Conservation (phyloP, 2,797 vertebrate species). For the Apogon talboti region DNA sequence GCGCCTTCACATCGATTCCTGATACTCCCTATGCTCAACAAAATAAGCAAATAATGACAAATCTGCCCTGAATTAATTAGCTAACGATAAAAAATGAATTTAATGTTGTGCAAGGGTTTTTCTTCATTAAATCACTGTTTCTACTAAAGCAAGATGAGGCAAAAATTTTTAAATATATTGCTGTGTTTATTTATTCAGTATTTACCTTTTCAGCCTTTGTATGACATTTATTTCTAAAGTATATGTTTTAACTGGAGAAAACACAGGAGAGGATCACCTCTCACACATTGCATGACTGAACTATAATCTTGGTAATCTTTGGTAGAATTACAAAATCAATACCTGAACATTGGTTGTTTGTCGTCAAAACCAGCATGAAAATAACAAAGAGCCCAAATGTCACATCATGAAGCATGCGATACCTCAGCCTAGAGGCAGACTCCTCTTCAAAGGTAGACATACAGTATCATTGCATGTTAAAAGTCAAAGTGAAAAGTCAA, state of each 20-base stretch:
- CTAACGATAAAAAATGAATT: slow-evolving; percentile 20
- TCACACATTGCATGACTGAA: neutral
- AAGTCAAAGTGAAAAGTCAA: slow-evolving; percentile 63
- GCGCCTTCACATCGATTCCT: slow-evolving; percentile 64
- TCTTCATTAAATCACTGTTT: neutral
- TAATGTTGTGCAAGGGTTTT: slow-evolving; percentile 14
- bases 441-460: slow-evolving; percentile 37
- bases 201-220: neutral
- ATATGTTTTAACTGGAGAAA: neutral
- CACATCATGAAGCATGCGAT: slow-evolving; percentile 36
- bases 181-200: neutral
- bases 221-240: neutral
- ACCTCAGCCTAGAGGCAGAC: slow-evolving; percentile 45
- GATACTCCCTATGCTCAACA: slow-evolving; percentile 55
- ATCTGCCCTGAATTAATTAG: slow-evolving; percentile 55
- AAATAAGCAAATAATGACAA: slow-evolving; percentile 65
- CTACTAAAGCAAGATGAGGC: neutral
- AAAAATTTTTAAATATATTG: neutral
- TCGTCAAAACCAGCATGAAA: slow-evolving; percentile 33
- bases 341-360: slow-evolving; percentile 14
- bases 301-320: slow-evolving; percentile 1
- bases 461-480: slow-evolving; percentile 42
- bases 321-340: slow-evolving; percentile 24
- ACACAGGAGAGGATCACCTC: neutral
- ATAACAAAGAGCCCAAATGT: slow-evolving; percentile 61